A percentile compares a stretch with the other conserved stretches of the same genome.
Conservation (phyloP, 1,140 invertebrate species). For the Macrostomum lignano region DNA sequence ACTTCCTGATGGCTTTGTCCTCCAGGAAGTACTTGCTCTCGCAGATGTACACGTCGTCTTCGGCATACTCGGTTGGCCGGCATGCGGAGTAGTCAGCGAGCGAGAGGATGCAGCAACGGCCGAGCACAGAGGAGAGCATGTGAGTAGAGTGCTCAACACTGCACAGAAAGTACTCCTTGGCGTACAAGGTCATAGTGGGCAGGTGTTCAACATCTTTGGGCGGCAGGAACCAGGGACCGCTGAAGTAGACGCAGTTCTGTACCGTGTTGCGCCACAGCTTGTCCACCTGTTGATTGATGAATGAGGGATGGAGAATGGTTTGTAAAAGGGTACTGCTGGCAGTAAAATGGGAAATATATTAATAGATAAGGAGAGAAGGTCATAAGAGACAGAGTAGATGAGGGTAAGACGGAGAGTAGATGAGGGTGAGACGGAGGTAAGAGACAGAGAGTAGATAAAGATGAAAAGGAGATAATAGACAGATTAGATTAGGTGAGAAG, state of each 20-base stretch:
- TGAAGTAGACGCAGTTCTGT: constrained; percentile 36
- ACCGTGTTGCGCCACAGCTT: background rate
- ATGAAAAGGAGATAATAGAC: too few species aligned
- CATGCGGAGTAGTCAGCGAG: constrained; percentile 63
- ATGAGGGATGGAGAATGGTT: too few species aligned
- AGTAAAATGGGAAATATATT: too few species aligned
- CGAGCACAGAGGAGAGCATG: constrained; percentile 54
- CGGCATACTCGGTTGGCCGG: constrained; percentile 66
- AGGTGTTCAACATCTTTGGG: constrained; percentile 52
- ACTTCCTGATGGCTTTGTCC: constrained; percentile 37
- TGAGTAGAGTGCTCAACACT: constrained; percentile 56
- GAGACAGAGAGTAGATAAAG: too few species aligned
- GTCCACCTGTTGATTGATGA: too few species aligned
- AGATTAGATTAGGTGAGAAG: too few species aligned
- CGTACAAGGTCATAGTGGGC: constrained; percentile 48
- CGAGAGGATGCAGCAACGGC: constrained; percentile 62
- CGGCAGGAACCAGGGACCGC: constrained; percentile 63
- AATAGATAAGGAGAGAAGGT: too few species aligned
- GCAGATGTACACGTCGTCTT: constrained; percentile 68
- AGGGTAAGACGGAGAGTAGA: too few species aligned
- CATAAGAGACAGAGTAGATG: too few species aligned
- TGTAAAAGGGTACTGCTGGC: too few species aligned
- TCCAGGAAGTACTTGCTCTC: constrained; percentile 69
- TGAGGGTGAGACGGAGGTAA: too few species aligned
- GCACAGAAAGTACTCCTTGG: constrained; percentile 69